Evolutionary conservation across 2,113 vertebrate species (phyloP).

Genomic region (Gallinago media): DNA sequence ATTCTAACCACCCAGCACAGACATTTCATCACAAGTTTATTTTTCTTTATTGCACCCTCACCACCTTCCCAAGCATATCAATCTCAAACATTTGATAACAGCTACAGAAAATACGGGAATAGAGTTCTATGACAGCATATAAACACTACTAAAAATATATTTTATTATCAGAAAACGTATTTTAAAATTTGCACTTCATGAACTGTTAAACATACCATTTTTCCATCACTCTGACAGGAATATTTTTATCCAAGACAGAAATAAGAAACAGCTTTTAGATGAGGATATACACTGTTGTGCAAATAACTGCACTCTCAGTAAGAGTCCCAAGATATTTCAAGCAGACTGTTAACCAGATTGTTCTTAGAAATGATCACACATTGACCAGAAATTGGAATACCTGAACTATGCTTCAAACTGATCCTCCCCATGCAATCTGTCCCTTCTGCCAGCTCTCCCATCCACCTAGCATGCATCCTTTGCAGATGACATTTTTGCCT

Average conservation of each 20-base stretch:
- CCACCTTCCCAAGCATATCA: background rate
- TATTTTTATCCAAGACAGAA: slow-evolving; percentile 15
- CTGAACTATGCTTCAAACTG: background rate
- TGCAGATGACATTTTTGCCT: background rate
- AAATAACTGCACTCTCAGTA: background rate
- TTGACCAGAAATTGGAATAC: background rate
- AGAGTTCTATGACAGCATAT: slow-evolving; percentile 12
- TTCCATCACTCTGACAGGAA: slow-evolving; percentile 43
- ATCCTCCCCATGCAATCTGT: background rate
- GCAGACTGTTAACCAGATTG: background rate
- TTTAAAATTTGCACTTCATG: slow-evolving; percentile 44
- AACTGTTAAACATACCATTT: slow-evolving; percentile 34
- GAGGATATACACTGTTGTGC: background rate
- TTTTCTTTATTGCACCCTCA: background rate
- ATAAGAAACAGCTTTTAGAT: slow-evolving; percentile 14
- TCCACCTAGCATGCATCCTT: background rate
- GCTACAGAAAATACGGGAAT: slow-evolving; percentile 7
- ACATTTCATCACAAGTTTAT: background rate
- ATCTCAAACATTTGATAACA: background rate
- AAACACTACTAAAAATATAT: slow-evolving; percentile 32
- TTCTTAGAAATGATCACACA: background rate
- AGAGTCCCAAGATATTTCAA: background rate
- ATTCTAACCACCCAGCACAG: background rate
- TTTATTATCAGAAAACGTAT: slow-evolving; percentile 20
- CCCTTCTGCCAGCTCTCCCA: background rate